Evolutionary conservation across 2,888 invertebrate species (phyloP), one percentile per base, ranked within the genome.

Genomic region (Alviniconcha strummeri): DNA sequence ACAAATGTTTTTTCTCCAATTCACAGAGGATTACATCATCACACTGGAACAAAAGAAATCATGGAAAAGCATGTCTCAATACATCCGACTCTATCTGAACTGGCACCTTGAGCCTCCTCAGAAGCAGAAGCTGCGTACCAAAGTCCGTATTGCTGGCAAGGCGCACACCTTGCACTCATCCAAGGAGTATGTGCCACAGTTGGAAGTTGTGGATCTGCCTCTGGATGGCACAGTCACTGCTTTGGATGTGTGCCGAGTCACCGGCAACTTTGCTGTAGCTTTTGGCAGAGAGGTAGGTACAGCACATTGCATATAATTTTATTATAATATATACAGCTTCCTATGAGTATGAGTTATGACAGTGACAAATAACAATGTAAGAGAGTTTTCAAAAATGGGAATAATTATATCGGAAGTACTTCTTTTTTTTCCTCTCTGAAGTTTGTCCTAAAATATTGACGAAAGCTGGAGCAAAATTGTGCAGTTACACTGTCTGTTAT

Each of bases 31-130:
- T 90, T 96, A 96, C 92, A 95, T 96, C 6, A 95, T 95, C 0
- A 95, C 96, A 0, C 89, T 96, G 85, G 96, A 96, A 93, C 95
- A 95, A 55, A 91, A 90, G 69, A 95, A 95, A 91, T 87, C 95
- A 93, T 92, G 92, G 71, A 90, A 93, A 77, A 93, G 92, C 77
- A 91, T 92, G 7, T 92, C 92, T 60, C 93, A 92, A 83, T 90
- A 92, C 83, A 95, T 95, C n/a, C 94, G 96, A 84, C 95, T 96
- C 55, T 97, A 97, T 91, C 95, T 96, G 5, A 96, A 96, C 91
- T 97, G 97, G 96, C 96, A 96, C 91, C 94, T 95, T 89, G 94
- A 89, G 88, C 86, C 88, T 54, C 77, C 94, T 93, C 90, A 90
- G 57, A n/a, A 91, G 92, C 19, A 95, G 96, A 94, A 96, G 84